Conservation (phyloP, 92 coral and sea anemone species). For the Actinostola sp. region DNA sequence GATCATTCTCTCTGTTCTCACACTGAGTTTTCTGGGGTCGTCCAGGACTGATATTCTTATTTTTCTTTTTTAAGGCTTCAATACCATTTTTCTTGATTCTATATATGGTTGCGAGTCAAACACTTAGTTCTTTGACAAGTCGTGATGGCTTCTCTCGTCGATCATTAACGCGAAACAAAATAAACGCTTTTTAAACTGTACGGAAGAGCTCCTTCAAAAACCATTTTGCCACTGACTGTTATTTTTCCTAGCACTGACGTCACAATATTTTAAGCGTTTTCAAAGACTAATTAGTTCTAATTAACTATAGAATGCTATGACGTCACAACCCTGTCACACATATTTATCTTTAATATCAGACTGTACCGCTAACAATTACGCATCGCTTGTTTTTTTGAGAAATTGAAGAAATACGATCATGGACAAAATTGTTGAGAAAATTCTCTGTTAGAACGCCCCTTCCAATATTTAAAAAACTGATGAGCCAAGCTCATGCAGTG, state of each 20-base stretch:
- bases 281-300: not conserved
- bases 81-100: not conserved
- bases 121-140: not conserved
- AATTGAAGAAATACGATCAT: not conserved
- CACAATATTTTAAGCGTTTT: not conserved
- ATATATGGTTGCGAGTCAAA: not conserved
- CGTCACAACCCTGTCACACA: not conserved
- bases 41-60: constrained; percentile 3
- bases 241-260: not conserved
- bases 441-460: too few species aligned
- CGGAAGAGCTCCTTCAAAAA: not conserved
- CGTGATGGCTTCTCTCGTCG: too few species aligned
- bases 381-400: not conserved
- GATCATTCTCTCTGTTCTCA: constrained; percentile 22
- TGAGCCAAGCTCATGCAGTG: too few species aligned
- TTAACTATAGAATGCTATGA: not conserved
- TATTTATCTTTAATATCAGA: not conserved
- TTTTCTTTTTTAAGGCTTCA: not conserved
- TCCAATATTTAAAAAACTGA: too few species aligned
- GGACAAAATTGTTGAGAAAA: constrained; percentile 17
- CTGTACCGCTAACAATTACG: not conserved
- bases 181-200: not conserved
- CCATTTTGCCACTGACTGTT: too few species aligned
- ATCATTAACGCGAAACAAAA: not conserved
- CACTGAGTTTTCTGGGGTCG: constrained; percentile 30